A percentile compares a stretch with the other conserved stretches of the same genome.
phyloP scores from a whole-genome alignment of 1,140 invertebrate species.

The Calliphora vicina region DNA sequence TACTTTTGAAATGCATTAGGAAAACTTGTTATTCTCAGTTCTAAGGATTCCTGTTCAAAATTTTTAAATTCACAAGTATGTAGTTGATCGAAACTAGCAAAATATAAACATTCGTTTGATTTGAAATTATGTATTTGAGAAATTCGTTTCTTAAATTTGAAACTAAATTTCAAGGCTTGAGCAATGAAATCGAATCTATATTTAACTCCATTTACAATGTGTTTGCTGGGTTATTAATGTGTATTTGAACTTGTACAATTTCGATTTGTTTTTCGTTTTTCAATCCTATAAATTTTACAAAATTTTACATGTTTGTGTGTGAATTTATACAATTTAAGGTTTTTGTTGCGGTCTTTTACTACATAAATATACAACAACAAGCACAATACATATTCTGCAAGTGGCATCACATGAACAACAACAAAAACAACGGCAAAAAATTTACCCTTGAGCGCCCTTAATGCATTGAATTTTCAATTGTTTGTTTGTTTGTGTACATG shows the following conservation, averaged over 20 bases:
- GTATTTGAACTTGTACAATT: neutral
- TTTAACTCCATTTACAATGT: neutral
- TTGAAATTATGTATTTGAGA: too few relatives aligned
- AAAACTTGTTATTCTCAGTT: too few relatives aligned
- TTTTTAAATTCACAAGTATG: too few relatives aligned
- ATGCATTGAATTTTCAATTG: constrained; percentile 26
- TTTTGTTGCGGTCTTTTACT: neutral
- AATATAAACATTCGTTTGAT: too few relatives aligned
- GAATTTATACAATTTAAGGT: neutral
- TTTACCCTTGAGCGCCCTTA: constrained; percentile 21
- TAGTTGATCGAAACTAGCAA: too few relatives aligned
- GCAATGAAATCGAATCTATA: too few relatives aligned
- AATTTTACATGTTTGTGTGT: neutral
- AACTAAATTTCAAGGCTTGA: too few relatives aligned
- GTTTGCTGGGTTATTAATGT: neutral
- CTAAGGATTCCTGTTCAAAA: too few relatives aligned
- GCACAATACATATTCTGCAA: neutral
- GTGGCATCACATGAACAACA: neutral
- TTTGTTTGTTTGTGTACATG: neutral
- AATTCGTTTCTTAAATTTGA: too few relatives aligned
- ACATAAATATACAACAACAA: neutral
- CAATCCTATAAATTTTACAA: neutral
- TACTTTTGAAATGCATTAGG: too few relatives aligned
- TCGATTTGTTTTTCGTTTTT: neutral
- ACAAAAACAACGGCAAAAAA: neutral